phyloP scores from a whole-genome alignment of 2,113 vertebrate species.

The Trichomycterus rosablanca region DNA sequence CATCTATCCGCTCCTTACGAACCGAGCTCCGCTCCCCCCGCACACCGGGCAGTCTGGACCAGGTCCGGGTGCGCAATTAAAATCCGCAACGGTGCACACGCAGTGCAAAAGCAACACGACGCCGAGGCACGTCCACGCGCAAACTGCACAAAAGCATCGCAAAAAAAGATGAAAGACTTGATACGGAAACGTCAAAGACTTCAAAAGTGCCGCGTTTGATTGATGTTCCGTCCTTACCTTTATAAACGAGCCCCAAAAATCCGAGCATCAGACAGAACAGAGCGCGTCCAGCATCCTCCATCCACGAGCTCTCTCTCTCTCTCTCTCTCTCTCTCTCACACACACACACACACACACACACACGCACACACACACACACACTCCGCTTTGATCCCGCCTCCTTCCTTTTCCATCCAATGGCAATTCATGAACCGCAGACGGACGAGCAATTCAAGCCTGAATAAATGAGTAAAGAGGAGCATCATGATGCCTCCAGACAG shows the following conservation, averaged over 20 bases:
- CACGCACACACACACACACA: background rate
- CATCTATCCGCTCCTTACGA: background rate
- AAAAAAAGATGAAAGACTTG: background rate
- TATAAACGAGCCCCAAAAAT: constrained; percentile 1
- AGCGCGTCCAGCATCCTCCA: no score
- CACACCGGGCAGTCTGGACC: no score
- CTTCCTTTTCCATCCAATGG: constrained; percentile 19
- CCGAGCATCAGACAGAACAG: constrained; percentile 9
- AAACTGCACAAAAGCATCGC: background rate
- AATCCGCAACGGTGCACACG: no score
- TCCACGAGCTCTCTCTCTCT: constrained; percentile 12
- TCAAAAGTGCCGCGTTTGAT: background rate
- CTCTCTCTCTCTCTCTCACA: constrained; percentile 21
- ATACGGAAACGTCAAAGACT: background rate
- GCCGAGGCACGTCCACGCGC: background rate
- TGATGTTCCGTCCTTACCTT: background rate
- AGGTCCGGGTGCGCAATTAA: no score
- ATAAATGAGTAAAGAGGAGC: no score
- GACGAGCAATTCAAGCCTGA: no score
- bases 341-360: background rate
- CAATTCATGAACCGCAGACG: no score
- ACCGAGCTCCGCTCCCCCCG: no score
- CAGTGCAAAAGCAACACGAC: background rate
- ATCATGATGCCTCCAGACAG: no score
- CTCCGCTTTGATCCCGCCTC: constrained; percentile 30